Percentiles rank a stretch among this genome's conserved stretches.
phyloP scores from a whole-genome alignment of 2,888 invertebrate species.

The Biston betularia region DNA sequence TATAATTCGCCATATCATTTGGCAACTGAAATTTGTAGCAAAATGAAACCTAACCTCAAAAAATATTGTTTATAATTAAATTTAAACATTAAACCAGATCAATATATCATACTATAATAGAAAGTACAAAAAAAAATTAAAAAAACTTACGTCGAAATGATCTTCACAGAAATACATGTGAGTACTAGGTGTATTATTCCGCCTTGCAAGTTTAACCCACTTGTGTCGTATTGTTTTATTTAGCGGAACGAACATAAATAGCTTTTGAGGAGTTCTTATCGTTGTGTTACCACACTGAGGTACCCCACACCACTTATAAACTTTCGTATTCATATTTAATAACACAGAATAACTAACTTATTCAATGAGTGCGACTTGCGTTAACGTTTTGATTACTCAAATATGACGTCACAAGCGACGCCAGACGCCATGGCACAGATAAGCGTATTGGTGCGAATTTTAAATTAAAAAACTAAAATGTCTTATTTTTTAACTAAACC shows the following conservation, averaged over 20 bases:
- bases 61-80: not conserved
- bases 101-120: no score
- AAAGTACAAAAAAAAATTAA: not conserved
- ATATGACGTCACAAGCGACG: not conserved
- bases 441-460: not conserved
- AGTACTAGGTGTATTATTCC: not conserved
- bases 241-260: not conserved
- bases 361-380: no score
- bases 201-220: not conserved
- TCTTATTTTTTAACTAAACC: not conserved
- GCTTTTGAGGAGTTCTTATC: not conserved
- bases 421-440: not conserved
- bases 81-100: not conserved
- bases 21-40: not conserved
- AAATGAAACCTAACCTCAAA: not conserved
- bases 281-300: not conserved
- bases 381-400: not conserved
- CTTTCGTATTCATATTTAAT: not conserved
- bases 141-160: not conserved
- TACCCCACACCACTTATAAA: not conserved
- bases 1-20: not conserved
- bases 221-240: not conserved
- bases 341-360: not conserved
- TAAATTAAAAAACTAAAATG: not conserved
- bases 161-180: not conserved